Base-by-base conservation (phyloP, 2,113 vertebrate genomes). In the Hydrolagus affinis region DNA sequence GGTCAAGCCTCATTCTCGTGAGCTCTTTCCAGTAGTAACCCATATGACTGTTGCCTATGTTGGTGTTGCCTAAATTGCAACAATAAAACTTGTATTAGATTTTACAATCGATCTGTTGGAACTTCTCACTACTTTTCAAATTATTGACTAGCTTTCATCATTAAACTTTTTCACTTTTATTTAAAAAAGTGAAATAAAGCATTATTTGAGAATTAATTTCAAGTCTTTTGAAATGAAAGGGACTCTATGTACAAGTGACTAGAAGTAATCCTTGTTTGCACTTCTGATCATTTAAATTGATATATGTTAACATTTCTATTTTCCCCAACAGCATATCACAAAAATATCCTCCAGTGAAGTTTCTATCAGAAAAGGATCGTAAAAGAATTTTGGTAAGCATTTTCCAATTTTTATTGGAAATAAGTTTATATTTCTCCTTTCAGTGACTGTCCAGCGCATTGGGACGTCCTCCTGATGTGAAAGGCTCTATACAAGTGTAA, bases 341-440 rank as follows among this genome's bases (percentile, higher is more conserved):
- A 92, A 99, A 99, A 90, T 99, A 99, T 72, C 98, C 98, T 8
- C 98, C 97, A 0, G 97, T 99, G 87, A 99, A 98, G 91, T 99
- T 99, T 92, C 93, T 99, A 71, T 98, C 97, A 3, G 97, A 99
- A 91, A 99, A 98, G 90, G 97, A 99, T 89, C 95, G 98, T 78
- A 99, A 99, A 90, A 95, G 97, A 91, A 99, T 99, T 91, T 89
- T 99, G 96, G 98, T 99, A 94, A 93, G 96, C 87, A 69, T 70
- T 11, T 56, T 11, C 66, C 8, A n/a, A 19, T 66, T 83, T 28
- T 62, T 83, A 11, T 83, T 66, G 62, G 15, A 83, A 66, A 2
- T n/a, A 30, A 15, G 15, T 66, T 14, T 28, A 8, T 68, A 32
- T 66, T 44, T 44, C 44, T 44, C 44, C 6, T 44, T 6, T n/a